Conservation (phyloP, 2,113 vertebrate genomes). For the Trichomycterus rosablanca region DNA sequence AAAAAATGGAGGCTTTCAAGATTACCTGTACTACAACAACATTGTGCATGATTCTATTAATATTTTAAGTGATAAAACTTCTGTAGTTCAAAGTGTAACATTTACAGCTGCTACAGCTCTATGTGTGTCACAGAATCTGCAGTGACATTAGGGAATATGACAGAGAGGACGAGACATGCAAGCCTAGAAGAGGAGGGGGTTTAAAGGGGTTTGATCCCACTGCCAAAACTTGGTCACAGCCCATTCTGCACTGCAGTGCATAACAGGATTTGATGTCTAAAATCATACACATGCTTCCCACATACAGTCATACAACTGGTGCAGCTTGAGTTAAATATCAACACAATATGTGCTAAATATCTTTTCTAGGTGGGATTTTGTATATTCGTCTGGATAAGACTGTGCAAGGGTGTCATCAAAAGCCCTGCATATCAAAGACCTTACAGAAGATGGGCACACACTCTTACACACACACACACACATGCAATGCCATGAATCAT, state of each 20-base stretch:
- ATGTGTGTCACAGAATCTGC: slow-evolving; percentile 28
- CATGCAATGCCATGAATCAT: slow-evolving; percentile 28
- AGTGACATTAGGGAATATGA: slow-evolving; percentile 8
- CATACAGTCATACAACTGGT: neutral
- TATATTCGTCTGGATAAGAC: neutral
- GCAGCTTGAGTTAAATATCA: neutral
- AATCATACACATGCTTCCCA: neutral
- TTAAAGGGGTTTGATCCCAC: neutral
- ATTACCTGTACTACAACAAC: no score
- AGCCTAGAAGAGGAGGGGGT: neutral
- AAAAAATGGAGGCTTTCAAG: no score
- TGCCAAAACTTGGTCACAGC: neutral
- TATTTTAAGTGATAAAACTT: no score
- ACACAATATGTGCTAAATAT: neutral
- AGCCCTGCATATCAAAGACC: slow-evolving; percentile 25
- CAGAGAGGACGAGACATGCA: neutral
- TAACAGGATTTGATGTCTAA: neutral
- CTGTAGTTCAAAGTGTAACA: no score
- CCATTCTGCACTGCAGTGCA: slow-evolving; percentile 7
- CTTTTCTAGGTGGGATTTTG: neutral
- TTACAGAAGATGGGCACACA: slow-evolving; percentile 11
- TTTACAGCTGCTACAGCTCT: slow-evolving; percentile 12
- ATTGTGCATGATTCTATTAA: no score
- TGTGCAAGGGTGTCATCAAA: slow-evolving; percentile 21
- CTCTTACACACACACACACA: slow-evolving; percentile 17